Evolutionary conservation across 2,113 vertebrate species (phyloP).

Genomic region (Naja naja): DNA sequence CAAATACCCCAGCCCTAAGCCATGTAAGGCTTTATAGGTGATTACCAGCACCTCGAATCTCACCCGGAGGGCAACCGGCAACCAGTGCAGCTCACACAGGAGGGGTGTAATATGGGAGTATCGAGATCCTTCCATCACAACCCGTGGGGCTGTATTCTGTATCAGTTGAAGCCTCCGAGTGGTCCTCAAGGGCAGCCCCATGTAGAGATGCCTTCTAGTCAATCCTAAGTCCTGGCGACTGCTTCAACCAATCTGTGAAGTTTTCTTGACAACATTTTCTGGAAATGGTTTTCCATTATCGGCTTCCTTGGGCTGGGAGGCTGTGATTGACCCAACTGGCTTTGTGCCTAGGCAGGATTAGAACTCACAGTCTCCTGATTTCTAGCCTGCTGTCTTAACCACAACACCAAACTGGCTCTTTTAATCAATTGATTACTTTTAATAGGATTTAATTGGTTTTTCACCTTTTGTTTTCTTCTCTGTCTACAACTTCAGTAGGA

Average conservation of each 20-base stretch:
- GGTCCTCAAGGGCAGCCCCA: too few relatives aligned
- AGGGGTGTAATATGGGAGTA: too few relatives aligned
- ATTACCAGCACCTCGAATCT: too few relatives aligned
- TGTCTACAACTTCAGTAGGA: slow-evolving; percentile 58
- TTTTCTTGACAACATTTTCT: not conserved
- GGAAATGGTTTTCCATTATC: not conserved
- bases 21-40: too few relatives aligned
- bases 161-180: too few relatives aligned
- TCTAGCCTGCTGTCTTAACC: not conserved
- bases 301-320: not conserved
- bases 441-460: slow-evolving; percentile 28
- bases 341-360: not conserved
- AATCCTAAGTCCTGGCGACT: not conserved
- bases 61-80: too few relatives aligned
- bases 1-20: too few relatives aligned
- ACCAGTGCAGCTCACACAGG: too few relatives aligned
- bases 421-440: not conserved
- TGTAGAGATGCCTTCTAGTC: not conserved
- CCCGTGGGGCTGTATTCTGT: too few relatives aligned
- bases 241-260: not conserved
- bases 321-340: not conserved
- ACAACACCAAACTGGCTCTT: not conserved
- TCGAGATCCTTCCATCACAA: too few relatives aligned
- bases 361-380: not conserved
- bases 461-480: slow-evolving; percentile 14